Evolutionary conservation across 2,113 vertebrate genomes (phyloP), one percentile per base, ranked within the genome.

Genomic region (Oreochromis aureus): DNA sequence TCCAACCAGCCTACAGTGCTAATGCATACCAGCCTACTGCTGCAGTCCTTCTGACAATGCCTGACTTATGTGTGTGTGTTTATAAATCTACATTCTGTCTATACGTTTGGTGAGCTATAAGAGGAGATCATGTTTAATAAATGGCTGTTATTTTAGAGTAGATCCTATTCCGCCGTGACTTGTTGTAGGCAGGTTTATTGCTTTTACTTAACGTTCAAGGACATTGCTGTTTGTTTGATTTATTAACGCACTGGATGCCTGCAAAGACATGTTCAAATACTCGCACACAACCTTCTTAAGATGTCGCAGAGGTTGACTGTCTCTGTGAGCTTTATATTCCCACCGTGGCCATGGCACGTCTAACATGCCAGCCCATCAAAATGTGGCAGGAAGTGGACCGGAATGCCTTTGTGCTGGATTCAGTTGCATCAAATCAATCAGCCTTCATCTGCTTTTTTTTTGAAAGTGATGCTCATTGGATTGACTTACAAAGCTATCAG

Each of bases 61-160:
- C 41, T 86, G 71, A 88, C 84, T 54, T 73, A 27, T 82, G 87
- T 78, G 53, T 56, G 55, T 89, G 69, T 81, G 46, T 58, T 89
- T 83, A 81, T 90, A 85, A 91, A 91, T 91, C 61, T 78, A 76
- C 76, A 83, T 86, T 86, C 79, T 54, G 69, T 86, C 82, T 76
- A 58, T 58, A 86, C 44, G 85, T 84, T 82, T 71, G 63, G n/a
- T 85, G 78, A 86, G 87, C 53, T 59, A 69, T 89, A 89, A 58
- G 90, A 82, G 61, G 80, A 89, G 88, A 92, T 93, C 89, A 91
- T 93, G 86, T 93, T 92, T 93, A 93, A 94, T 94, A 92, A 95
- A 95, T 89, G 86, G 86, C 48, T 86, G 84, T 91, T 95, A 93
- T 94, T 94, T 91, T 61, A 90, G 89, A 93, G 88, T 73, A 92